Percentiles rank a stretch among this genome's conserved stretches.
Conservation (phyloP, 2,113 vertebrate genomes). For the Grammomys surdaster region DNA sequence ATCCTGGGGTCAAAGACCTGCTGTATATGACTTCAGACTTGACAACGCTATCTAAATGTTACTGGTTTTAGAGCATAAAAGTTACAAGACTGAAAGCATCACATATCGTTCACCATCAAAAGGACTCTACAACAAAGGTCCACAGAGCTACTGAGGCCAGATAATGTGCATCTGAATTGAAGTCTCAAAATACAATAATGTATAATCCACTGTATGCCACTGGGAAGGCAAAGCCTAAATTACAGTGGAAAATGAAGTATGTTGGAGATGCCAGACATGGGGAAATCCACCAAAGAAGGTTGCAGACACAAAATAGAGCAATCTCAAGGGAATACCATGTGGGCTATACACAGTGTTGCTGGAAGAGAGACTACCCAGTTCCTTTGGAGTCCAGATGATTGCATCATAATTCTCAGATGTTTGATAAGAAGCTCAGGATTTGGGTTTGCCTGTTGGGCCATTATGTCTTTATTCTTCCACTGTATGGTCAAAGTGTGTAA, state of each 20-base stretch:
- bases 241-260: neutral
- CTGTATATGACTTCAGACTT: neutral
- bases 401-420: neutral
- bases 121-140: neutral
- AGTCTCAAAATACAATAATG: neutral
- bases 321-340: neutral
- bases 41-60: neutral
- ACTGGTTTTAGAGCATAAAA: too few species aligned
- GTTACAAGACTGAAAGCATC: too few species aligned
- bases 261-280: neutral
- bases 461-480: neutral
- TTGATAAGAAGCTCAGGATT: neutral
- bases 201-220: neutral
- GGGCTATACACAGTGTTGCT: neutral
- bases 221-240: neutral
- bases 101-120: neutral
- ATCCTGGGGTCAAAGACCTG: too few species aligned
- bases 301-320: neutral
- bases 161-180: neutral
- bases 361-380: neutral
- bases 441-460: neutral
- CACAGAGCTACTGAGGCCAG: neutral
- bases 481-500: neutral
- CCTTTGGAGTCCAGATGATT: neutral
- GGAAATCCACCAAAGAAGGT: neutral